Percentiles rank a stretch among this genome's conserved stretches.
phyloP scores from a whole-genome alignment of 2,113 vertebrate genomes.

The Corydoras maculifer region DNA sequence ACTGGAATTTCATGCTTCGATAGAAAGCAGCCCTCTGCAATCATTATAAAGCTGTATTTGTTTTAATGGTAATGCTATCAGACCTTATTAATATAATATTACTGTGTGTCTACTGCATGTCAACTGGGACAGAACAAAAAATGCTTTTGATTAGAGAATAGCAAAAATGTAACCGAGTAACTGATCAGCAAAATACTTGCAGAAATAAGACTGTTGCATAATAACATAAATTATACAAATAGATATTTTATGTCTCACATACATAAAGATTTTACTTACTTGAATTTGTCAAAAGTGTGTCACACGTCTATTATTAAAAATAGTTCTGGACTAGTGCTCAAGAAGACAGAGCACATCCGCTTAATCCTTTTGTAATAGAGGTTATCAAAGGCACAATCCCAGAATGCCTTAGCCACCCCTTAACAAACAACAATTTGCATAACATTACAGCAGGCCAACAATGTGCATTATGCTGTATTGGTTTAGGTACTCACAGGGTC shows the following conservation, averaged over 20 bases:
- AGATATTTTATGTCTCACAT: background rate
- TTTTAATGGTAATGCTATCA: background rate
- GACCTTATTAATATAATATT: background rate
- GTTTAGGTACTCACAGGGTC: conserved; percentile 59
- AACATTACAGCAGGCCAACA: conserved; percentile 72
- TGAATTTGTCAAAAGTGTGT: background rate
- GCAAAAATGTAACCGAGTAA: too few species aligned
- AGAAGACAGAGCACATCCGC: conserved; percentile 70
- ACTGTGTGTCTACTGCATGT: background rate
- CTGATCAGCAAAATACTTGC: too few species aligned
- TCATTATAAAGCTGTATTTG: background rate
- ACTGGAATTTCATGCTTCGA: conserved; percentile 23
- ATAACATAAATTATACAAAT: too few species aligned
- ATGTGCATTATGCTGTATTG: conserved; percentile 71
- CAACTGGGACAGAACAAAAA: background rate
- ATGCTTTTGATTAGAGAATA: background rate
- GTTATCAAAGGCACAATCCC: conserved; percentile 71
- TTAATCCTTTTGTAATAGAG: conserved; percentile 76
- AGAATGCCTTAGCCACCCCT: conserved; percentile 67
- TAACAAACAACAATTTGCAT: conserved; percentile 67
- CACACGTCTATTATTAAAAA: conserved; percentile 37
- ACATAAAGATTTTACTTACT: background rate
- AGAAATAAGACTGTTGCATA: too few species aligned
- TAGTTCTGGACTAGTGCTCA: conserved; percentile 62
- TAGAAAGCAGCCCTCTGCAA: conserved; percentile 19